A percentile compares a stretch with the other conserved stretches of the same genome.
These are phyloP conservation scores for Adelphocoris suturalis DNA, from an alignment of 2,888 invertebrate species.

Conservation along the genomic window DNA sequence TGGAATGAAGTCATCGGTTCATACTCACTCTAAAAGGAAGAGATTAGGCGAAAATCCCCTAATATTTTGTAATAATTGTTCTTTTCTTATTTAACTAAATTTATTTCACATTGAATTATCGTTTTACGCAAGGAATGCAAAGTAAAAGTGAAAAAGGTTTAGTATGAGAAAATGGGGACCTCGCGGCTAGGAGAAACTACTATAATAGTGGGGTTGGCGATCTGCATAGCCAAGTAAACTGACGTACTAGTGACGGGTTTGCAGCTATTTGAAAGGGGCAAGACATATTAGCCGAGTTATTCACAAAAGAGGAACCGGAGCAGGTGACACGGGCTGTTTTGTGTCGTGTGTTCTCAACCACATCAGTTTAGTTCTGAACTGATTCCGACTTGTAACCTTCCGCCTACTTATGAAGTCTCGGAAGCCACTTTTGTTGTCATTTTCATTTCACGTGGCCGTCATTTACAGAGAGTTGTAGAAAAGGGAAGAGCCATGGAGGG, in stretches of 20 bases:
- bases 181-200: neutral
- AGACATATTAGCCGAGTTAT: conserved; percentile 59
- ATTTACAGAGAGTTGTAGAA: neutral
- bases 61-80: too few relatives aligned
- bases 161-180: too few relatives aligned
- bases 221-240: neutral
- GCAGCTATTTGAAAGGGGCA: conserved; percentile 35
- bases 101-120: too few relatives aligned
- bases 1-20: too few relatives aligned
- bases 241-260: neutral
- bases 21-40: too few relatives aligned
- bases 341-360: conserved; percentile 29
- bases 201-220: neutral
- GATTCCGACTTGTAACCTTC: conserved; percentile 27
- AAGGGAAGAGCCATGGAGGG: neutral
- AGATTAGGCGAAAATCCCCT: too few relatives aligned
- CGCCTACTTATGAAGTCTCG: neutral
- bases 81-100: too few relatives aligned
- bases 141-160: too few relatives aligned
- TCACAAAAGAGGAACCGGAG: conserved; percentile 53
- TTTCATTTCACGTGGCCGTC: neutral
- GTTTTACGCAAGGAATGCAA: too few relatives aligned
- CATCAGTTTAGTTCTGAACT: conserved; percentile 32
- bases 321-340: conserved; percentile 47
- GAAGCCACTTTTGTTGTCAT: conserved; percentile 10